Percentiles rank a stretch among this genome's conserved stretches.
Conservation (phyloP, 1,140 invertebrate genomes). For the Calosoma granatense region DNA sequence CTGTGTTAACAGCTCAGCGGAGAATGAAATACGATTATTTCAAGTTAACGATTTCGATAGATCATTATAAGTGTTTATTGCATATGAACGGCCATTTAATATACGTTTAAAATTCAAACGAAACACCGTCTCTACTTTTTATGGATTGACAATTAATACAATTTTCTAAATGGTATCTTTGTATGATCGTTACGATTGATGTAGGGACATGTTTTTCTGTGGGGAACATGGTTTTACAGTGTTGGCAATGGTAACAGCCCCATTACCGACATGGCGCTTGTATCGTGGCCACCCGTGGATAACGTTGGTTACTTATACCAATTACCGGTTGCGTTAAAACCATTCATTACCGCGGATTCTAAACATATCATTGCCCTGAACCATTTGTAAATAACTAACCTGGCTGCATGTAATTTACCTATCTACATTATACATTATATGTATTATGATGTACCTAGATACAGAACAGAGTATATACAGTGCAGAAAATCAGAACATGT, state of each 20-base stretch:
- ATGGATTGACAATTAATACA: not conserved
- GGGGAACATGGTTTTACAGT: not conserved
- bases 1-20: not conserved
- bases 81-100: not conserved
- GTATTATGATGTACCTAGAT: too few species aligned
- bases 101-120: not conserved
- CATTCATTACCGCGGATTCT: too few species aligned
- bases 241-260: not conserved
- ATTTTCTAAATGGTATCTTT: not conserved
- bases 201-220: not conserved
- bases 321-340: not conserved
- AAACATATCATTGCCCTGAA: too few species aligned
- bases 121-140: too few species aligned
- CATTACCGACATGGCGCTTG: not conserved
- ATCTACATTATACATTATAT: too few species aligned
- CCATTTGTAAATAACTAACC: too few species aligned
- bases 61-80: not conserved
- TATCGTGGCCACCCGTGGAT: conserved; percentile 1
- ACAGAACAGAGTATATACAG: too few species aligned
- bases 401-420: too few species aligned
- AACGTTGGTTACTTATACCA: not conserved
- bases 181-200: not conserved
- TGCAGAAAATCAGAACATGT: too few species aligned
- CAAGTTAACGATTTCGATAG: not conserved
- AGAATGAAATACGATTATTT: not conserved